Conservation (phyloP, 30 jellyfish, hydroid and myxozoan species). For the Hydra vulgaris region DNA sequence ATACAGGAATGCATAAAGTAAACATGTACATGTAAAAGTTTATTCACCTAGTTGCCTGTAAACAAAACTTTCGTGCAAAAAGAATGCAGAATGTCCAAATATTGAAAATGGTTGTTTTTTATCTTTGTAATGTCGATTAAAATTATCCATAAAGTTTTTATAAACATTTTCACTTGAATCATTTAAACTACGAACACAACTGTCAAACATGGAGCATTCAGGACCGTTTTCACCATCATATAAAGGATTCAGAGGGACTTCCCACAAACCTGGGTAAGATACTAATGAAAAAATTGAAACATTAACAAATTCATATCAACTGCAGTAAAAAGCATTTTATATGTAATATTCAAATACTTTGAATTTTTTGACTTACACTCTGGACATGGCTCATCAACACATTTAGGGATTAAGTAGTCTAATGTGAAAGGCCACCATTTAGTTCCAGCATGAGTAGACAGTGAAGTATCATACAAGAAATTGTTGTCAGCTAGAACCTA, state of each 20-base stretch:
- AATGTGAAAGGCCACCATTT: slow-evolving; percentile 74
- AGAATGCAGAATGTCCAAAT: slow-evolving; percentile 48
- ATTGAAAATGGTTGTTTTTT: slow-evolving; percentile 57
- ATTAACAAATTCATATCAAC: no score
- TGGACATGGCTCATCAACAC: neutral
- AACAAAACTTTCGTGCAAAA: neutral
- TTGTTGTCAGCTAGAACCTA: slow-evolving; percentile 26
- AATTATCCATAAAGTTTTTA: slow-evolving; percentile 41
- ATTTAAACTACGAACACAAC: slow-evolving; percentile 18
- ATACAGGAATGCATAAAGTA: no score
- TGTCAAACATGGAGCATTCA: slow-evolving; percentile 53
- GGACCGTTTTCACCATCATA: slow-evolving; percentile 11
- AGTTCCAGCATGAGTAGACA: slow-evolving; percentile 30
- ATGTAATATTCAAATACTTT: no score
- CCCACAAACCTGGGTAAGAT: slow-evolving; percentile 84
- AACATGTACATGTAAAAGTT: no score
- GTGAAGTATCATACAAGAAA: slow-evolving; percentile 38
- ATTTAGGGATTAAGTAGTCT: slow-evolving; percentile 14
- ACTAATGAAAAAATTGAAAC: no score
- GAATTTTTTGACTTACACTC: neutral
- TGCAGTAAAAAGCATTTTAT: no score
- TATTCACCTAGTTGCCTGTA: neutral
- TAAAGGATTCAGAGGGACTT: slow-evolving; percentile 52
- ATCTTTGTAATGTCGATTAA: slow-evolving; percentile 30
- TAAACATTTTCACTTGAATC: slow-evolving; percentile 2